Evolutionary conservation across 2,888 invertebrate genomes (phyloP), one percentile per base, ranked within the genome.

Genomic region (Hemistola chrysoprasaria): DNA sequence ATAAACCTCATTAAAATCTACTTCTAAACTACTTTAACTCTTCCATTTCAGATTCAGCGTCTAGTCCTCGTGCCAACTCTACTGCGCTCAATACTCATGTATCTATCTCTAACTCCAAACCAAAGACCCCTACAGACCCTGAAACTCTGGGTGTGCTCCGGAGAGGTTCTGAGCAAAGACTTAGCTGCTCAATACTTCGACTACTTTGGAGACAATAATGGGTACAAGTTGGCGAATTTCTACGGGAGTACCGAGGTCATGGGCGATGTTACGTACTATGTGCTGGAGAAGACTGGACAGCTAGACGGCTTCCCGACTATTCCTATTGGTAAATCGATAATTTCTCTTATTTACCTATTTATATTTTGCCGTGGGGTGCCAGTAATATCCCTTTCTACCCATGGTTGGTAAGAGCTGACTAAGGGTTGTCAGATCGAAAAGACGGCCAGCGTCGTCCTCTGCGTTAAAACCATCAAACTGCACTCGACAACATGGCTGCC

Each of bases 181-280:
- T 75, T 96, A 21, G 94, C 94, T 0, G 80, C 90, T 23, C 92
- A 94, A 58, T 97, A 97, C 84, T 95, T 95, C 72, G 86, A 91
- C 22, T 91, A 93, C 50, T 95, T 96, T 51, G 87, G 91, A n/a
- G 90, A 90, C 38, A 90, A 91, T 6, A 78, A 85, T 1, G 82
- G 78, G 0, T 93, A 93, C 47, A 87, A 90, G 8, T 78, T 97
- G 24, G 95, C 95, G 35, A 97, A 97, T 70, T 96, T 97, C 67
- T 97, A 97, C 63, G 97, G 97, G 0, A 96, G 96, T 53, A 97
- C 97, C 0, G 97, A 97, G 74, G 93, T 96, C 0, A 96, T 97
- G 94, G 97, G 96, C 0, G 97, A 97, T 68, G 96, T 97, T 1
- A 96, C 96, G 0, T 96, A 92, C 62, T 93, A 94, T 56, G 88